Conservation (phyloP, 2,888 invertebrate genomes). For the Lycia hirtaria region DNA sequence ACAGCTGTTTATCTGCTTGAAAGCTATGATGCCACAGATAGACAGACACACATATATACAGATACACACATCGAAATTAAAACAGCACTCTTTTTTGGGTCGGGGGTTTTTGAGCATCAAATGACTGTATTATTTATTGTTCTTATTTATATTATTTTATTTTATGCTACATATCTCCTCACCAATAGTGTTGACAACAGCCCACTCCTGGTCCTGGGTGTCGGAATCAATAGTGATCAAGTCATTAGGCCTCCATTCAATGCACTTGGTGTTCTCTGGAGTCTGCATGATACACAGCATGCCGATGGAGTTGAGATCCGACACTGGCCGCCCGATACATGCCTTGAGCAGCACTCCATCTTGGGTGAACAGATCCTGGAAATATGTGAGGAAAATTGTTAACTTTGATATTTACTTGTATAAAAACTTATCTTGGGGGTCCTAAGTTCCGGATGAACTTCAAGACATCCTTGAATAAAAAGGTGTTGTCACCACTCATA, state of each 20-base stretch:
- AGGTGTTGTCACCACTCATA: too few relatives aligned
- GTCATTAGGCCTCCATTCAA: conserved; percentile 94
- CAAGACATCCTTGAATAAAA: too few relatives aligned
- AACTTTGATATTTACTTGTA: background rate
- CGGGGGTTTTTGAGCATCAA: too few relatives aligned
- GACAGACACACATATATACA: too few relatives aligned
- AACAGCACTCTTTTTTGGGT: too few relatives aligned
- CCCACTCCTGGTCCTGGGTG: conserved; percentile 93
- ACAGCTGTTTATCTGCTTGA: too few relatives aligned
- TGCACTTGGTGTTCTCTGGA: conserved; percentile 84
- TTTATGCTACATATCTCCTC: conserved; percentile 28
- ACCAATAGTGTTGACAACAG: conserved; percentile 91
- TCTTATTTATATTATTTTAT: background rate
- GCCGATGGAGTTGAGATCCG: conserved; percentile 88
- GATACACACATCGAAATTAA: too few relatives aligned
- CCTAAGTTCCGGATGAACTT: too few relatives aligned
- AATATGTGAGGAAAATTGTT: conserved; percentile 23
- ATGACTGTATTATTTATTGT: too few relatives aligned
- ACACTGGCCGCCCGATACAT: conserved; percentile 86
- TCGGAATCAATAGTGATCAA: conserved; percentile 91
- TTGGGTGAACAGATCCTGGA: conserved; percentile 90
- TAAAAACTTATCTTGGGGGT: too few relatives aligned
- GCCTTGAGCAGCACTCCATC: conserved; percentile 91
- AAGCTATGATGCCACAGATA: too few relatives aligned
- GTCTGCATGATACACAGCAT: conserved; percentile 89